Conservation (phyloP, 2,888 invertebrate species). For the Platycheirus albimanus region DNA sequence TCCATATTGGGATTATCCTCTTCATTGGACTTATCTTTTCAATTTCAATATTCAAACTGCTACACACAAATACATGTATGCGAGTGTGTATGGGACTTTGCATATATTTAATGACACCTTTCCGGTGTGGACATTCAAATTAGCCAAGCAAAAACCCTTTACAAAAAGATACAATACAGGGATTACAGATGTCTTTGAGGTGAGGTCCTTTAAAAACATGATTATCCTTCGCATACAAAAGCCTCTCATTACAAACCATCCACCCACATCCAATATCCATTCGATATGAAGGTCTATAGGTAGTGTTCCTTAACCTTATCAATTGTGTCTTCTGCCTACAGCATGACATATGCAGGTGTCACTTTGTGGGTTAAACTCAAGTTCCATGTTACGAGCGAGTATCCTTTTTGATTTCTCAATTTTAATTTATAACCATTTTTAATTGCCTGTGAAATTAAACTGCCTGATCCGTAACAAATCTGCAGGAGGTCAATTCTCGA, state of each 20-base stretch:
- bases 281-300: too few species aligned
- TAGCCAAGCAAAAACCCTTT: too few species aligned
- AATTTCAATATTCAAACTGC: too few species aligned
- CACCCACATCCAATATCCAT: constrained; percentile 26
- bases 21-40: too few species aligned
- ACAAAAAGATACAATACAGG: too few species aligned
- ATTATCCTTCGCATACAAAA: constrained; percentile 48
- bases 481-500: constrained; percentile 49
- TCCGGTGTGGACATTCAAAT: too few species aligned
- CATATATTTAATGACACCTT: too few species aligned
- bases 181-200: too few species aligned
- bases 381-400: too few species aligned
- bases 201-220: constrained; percentile 23
- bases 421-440: constrained; percentile 60
- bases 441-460: constrained; percentile 70
- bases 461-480: constrained; percentile 47
- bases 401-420: constrained; percentile 30
- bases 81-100: too few species aligned
- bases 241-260: constrained; percentile 38
- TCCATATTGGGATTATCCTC: too few species aligned
- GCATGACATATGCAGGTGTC: constrained; percentile 59
- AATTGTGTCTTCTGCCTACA: neutral
- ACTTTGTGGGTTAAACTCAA: constrained; percentile 3
- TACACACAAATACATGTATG: too few species aligned
- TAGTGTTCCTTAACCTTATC: neutral